Percentiles rank a stretch among this genome's conserved stretches.
Evolutionary conservation across 2,888 invertebrate species (phyloP).

Genomic region (Tridacna gigas): DNA sequence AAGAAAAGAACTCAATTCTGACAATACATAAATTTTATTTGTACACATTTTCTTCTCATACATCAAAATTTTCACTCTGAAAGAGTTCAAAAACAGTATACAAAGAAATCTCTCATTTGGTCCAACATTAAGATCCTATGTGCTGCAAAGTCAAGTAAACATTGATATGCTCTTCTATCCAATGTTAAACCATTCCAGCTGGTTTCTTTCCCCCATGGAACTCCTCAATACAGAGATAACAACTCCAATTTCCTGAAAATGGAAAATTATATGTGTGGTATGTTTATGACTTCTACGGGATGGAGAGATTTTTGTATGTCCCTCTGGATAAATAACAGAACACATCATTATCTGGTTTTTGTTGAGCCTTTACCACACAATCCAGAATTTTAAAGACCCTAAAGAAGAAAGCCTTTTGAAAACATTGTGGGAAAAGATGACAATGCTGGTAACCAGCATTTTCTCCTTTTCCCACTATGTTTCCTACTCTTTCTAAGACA

Average conservation of each 20-base stretch:
- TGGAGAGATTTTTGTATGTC: no score
- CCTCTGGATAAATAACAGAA: no score
- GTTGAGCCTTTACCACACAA: no score
- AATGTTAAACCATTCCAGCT: slow-evolving; percentile 72
- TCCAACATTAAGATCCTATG: no score
- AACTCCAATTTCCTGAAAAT: slow-evolving; percentile 84
- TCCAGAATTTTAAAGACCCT: no score
- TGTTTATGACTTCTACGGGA: no score
- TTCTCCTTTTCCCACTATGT: not conserved
- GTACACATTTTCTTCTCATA: not conserved
- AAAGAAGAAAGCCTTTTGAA: not conserved
- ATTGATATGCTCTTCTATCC: not conserved
- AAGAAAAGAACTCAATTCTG: no score
- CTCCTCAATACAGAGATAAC: slow-evolving; percentile 84
- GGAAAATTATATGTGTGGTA: no score
- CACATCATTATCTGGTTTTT: no score
- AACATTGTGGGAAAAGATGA: not conserved
- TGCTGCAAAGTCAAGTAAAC: not conserved
- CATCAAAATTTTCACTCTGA: no score
- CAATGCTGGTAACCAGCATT: not conserved
- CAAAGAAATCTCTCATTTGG: no score
- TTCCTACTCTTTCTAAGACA: not conserved
- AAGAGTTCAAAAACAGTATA: not conserved
- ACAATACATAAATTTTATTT: not conserved
- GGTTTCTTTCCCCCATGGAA: slow-evolving; percentile 84